Evolutionary conservation across 2,888 invertebrate species (phyloP).

Genomic region (Drosophila paracracens): DNA sequence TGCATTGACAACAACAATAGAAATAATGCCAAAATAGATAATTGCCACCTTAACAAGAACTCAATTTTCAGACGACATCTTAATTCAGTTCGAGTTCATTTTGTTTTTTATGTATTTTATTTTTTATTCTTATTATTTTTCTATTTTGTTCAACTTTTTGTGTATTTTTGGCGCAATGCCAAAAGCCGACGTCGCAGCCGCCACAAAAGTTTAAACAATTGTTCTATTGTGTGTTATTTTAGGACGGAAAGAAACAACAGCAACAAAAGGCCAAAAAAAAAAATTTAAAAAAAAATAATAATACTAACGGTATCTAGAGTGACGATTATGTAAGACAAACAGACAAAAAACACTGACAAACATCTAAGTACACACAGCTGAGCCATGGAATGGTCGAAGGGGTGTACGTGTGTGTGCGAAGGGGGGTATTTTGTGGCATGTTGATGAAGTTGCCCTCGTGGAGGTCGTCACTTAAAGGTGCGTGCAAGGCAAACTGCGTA

Average conservation of each 20-base stretch:
- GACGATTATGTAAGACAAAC: constrained; percentile 80
- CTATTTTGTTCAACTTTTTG: constrained; percentile 10
- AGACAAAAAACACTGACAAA: constrained; percentile 61
- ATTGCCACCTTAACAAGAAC: constrained; percentile 40
- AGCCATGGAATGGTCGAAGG: background rate
- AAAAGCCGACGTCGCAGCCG: constrained; percentile 50
- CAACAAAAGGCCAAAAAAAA: constrained; percentile 5
- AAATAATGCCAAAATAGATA: constrained; percentile 14
- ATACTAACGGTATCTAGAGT: constrained; percentile 74
- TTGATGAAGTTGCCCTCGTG: constrained; percentile 52
- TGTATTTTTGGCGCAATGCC: constrained; percentile 64
- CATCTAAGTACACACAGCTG: constrained; percentile 71
- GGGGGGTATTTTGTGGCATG: background rate
- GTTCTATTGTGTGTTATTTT: constrained; percentile 76
- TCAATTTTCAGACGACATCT: constrained; percentile 34
- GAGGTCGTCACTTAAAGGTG: constrained; percentile 70
- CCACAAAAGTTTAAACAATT: constrained; percentile 75
- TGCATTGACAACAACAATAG: background rate
- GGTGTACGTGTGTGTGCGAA: background rate
- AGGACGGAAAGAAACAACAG: constrained; percentile 58
- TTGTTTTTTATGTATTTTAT: constrained; percentile 22
- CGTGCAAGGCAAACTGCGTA: constrained; percentile 70
- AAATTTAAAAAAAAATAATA: constrained; percentile 23
- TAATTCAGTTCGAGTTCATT: constrained; percentile 15
- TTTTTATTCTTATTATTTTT: constrained; percentile 19